Conservation (phyloP, 2,888 invertebrate genomes). For the Ophion costatus region DNA sequence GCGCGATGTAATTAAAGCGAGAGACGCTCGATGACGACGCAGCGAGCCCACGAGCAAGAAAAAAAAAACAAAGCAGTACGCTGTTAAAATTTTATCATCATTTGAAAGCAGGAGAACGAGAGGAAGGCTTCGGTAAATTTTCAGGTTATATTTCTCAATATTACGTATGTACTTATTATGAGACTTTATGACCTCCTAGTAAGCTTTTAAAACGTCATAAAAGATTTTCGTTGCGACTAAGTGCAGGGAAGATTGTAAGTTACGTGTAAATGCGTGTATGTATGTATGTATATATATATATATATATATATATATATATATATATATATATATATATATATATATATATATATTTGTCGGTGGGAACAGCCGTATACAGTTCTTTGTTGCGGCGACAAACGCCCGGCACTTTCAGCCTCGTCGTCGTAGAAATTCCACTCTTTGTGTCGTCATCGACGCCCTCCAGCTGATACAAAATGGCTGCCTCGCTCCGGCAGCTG, state of each 20-base stretch:
- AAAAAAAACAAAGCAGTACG: not conserved
- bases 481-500: slow-evolving; percentile 63
- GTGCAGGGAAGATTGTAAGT: too few species aligned
- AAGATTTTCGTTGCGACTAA: too few species aligned
- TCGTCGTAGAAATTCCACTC: slow-evolving; percentile 56
- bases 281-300: not conserved
- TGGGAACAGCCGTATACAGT: not conserved
- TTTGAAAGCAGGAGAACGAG: slow-evolving; percentile 11
- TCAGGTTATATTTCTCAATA: too few species aligned
- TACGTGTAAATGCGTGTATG: not conserved
- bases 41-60: not conserved
- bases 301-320: not conserved
- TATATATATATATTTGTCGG: not conserved
- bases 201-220: too few species aligned
- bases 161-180: too few species aligned
- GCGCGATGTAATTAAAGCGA: slow-evolving; percentile 56
- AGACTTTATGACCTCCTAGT: too few species aligned
- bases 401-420: slow-evolving; percentile 24
- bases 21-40: slow-evolving; percentile 54
- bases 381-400: slow-evolving; percentile 56
- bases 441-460: slow-evolving; percentile 70
- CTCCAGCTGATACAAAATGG: slow-evolving; percentile 70
- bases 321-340: not conserved
- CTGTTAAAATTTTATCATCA: not conserved
- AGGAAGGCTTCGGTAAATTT: too few species aligned